Conservation (phyloP, 2,888 invertebrate species). For the Drosophila anomelani region DNA sequence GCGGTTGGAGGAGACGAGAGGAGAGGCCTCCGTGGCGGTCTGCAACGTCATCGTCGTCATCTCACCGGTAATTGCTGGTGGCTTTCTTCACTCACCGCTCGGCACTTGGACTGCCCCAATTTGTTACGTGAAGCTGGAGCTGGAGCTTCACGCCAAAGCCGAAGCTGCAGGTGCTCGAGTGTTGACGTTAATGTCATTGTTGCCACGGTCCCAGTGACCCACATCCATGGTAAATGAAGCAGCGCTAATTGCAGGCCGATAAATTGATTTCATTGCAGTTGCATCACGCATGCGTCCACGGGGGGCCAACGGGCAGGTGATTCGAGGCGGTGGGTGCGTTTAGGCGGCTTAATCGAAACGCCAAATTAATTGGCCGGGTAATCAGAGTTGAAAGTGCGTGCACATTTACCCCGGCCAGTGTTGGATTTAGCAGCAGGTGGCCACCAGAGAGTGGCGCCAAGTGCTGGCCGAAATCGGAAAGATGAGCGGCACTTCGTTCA, state of each 20-base stretch:
- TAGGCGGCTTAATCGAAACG: slow-evolving; percentile 65
- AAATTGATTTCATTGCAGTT: slow-evolving; percentile 64
- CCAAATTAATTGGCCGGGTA: slow-evolving; percentile 64
- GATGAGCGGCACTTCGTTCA: slow-evolving; percentile 29
- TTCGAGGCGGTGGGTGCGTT: slow-evolving; percentile 54
- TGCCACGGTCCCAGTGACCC: slow-evolving; percentile 68
- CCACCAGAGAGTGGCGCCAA: slow-evolving; percentile 28
- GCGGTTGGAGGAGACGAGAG: not conserved
- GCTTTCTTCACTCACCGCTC: slow-evolving; percentile 41
- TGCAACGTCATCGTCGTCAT: slow-evolving; percentile 60
- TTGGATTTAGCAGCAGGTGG: slow-evolving; percentile 47
- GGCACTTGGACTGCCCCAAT: slow-evolving; percentile 52
- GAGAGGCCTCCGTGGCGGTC: slow-evolving; percentile 23
- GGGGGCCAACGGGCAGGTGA: slow-evolving; percentile 47
- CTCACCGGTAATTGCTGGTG: slow-evolving; percentile 53
- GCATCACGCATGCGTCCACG: slow-evolving; percentile 53
- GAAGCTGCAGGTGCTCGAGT: slow-evolving; percentile 49
- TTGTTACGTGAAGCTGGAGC: slow-evolving; percentile 56
- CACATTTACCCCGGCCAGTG: slow-evolving; percentile 16
- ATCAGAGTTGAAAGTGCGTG: slow-evolving; percentile 51
- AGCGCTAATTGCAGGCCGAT: slow-evolving; percentile 53
- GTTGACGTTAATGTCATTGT: slow-evolving; percentile 71
- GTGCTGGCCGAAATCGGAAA: slow-evolving; percentile 15
- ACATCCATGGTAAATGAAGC: slow-evolving; percentile 72
- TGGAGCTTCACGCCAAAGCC: slow-evolving; percentile 2